Base-by-base conservation (phyloP, 2,797 vertebrate genomes). In the Ceyx erithaca region DNA sequence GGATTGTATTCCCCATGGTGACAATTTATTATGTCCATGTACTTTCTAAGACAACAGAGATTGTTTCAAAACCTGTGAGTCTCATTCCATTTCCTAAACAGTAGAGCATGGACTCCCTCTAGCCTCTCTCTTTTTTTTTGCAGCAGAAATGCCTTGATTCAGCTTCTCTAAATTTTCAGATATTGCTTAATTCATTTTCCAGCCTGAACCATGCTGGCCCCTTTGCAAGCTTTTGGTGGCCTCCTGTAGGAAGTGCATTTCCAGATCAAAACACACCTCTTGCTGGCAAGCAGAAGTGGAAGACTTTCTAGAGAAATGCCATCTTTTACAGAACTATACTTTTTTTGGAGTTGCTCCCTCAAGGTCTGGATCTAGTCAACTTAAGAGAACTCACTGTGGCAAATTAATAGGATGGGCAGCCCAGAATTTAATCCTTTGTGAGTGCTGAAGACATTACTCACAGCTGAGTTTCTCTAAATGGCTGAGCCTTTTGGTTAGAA, bases 41-140 rank as follows among this genome's bases (percentile, higher is more conserved):
- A 48, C 46, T 7, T 92, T 89, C 54, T 40, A 91, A 79, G 78
- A 78, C 46, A 73, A 64, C 21, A 48, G 45, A 89, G 46, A 62
- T 26, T 20, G 58, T 76, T 94, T 83, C 71, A 79, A 73, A 88
- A 71, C 61, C 71, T 68, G 20, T 0, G 17, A 86, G 62, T 25
- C 40, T 30, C 5, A 10, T 58, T 94, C 66, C 62, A 63, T 89
- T 94, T 96, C 72, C 79, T 78, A 87, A 94, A 89, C 66, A 83
- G 84, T 93, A 86, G 92, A 95, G 94, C 84, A 0, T 87, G 93
- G 88, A 96, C 96, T 96, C 93, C 94, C 92, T 94, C 90, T 96
- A 96, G 96, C 88, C 81, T 95, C 81, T 55, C 54, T 75, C 55
- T 85, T 89, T 80, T 82, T 92, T 86, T 87, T 64, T 96, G 90